phyloP scores from a whole-genome alignment of 2,113 vertebrate species.

The Brachyhypopomus gauderio region DNA sequence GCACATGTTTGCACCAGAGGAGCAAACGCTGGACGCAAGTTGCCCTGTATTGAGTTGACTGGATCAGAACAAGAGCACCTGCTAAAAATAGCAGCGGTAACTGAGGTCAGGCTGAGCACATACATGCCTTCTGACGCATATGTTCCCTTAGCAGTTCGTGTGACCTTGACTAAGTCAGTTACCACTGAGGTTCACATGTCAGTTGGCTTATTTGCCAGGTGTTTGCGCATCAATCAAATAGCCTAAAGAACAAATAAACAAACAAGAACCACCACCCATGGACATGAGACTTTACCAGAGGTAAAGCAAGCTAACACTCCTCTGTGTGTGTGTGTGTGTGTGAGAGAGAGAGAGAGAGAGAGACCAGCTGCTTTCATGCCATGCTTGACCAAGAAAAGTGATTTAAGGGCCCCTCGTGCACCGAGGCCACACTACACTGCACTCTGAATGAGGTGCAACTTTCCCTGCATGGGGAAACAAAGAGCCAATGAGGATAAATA shows the following conservation, averaged over 20 bases:
- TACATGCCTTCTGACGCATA: not conserved
- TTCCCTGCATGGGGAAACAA: constrained; percentile 49
- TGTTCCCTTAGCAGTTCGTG: constrained; percentile 8
- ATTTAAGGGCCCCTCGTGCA: constrained; percentile 45
- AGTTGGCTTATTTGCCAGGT: not conserved
- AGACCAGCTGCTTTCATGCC: constrained; percentile 37
- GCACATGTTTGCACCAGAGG: constrained; percentile 8
- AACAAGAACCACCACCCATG: not conserved
- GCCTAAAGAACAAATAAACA: constrained; percentile 6
- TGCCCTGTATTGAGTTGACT: constrained; percentile 7
- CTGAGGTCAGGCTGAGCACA: not conserved
- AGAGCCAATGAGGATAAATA: constrained; percentile 26
- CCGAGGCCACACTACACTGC: constrained; percentile 45
- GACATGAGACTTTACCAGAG: not conserved
- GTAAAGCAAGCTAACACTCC: constrained; percentile 24
- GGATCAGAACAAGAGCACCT: not conserved
- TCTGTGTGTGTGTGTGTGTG: constrained; percentile 14
- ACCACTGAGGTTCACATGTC: constrained; percentile 2
- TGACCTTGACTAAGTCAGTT: constrained; percentile 4
- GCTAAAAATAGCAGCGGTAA: not conserved
- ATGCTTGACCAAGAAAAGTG: constrained; percentile 42
- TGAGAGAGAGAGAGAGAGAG: too few species aligned
- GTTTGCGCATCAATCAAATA: not conserved
- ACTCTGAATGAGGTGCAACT: constrained; percentile 53
- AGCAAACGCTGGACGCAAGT: not conserved